Evolutionary conservation across 2,888 invertebrate genomes (phyloP).

Genomic region (Aphidius colemani): DNA sequence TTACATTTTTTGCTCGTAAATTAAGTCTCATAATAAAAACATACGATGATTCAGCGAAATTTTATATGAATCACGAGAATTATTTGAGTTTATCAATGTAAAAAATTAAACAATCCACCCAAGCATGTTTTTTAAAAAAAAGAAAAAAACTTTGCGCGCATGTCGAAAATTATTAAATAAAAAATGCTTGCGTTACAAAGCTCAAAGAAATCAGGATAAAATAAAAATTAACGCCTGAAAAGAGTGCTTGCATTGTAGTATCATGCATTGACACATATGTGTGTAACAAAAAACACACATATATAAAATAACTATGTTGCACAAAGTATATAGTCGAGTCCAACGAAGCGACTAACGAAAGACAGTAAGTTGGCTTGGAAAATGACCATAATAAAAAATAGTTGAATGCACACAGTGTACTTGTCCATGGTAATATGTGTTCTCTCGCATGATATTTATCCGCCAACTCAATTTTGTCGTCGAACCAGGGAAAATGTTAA

Average conservation of each 20-base stretch:
- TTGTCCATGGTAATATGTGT: no score
- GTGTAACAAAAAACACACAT: background rate
- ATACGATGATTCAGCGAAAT: no score
- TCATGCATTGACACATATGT: background rate
- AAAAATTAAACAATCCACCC: background rate
- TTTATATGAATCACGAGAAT: background rate
- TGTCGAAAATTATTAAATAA: conserved; percentile 11
- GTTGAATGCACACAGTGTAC: conserved; percentile 26
- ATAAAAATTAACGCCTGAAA: conserved; percentile 37
- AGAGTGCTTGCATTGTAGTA: conserved; percentile 23
- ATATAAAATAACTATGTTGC: background rate
- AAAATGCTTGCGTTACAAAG: conserved; percentile 18
- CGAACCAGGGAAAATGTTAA: no score
- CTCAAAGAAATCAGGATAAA: conserved; percentile 13
- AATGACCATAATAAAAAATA: conserved; percentile 31
- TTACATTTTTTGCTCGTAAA: no score
- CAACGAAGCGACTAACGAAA: conserved; percentile 37
- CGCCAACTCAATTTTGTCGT: conserved; percentile 17
- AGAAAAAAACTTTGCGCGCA: background rate
- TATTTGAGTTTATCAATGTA: conserved; percentile 23
- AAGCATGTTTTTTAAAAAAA: no score
- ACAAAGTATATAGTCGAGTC: conserved; percentile 16
- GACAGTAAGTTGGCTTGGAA: conserved; percentile 35
- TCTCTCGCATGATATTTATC: conserved; percentile 17
- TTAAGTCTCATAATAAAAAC: no score